phyloP scores from a whole-genome alignment of 2,888 invertebrate genomes.

The Yponomeuta evonymella region DNA sequence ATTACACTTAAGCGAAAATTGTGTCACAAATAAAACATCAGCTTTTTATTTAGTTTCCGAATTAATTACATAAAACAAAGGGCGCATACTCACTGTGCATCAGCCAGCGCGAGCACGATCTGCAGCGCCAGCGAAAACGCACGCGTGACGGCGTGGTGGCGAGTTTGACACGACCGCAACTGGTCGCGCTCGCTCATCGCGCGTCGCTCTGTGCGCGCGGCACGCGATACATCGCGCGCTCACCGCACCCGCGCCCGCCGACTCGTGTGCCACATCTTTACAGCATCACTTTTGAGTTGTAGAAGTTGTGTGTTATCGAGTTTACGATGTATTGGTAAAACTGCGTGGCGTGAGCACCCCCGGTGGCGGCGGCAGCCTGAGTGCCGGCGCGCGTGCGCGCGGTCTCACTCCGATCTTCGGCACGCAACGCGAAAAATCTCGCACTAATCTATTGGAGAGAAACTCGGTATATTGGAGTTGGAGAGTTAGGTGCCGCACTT shows the following conservation, averaged over 20 bases:
- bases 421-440: slow-evolving; percentile 7
- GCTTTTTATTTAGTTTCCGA: neutral
- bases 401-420: slow-evolving; percentile 30
- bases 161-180: slow-evolving; percentile 29
- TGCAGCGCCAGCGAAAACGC: slow-evolving; percentile 39
- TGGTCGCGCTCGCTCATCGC: slow-evolving; percentile 58
- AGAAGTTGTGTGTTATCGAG: slow-evolving; percentile 33
- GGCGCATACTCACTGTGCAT: slow-evolving; percentile 53
- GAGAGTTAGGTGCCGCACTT: neutral
- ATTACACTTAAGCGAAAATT: too few species aligned
- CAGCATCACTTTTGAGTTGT: neutral
- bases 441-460: slow-evolving; percentile 4
- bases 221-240: slow-evolving; percentile 38
- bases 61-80: neutral
- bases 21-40: too few species aligned
- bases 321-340: slow-evolving; percentile 33
- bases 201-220: slow-evolving; percentile 35
- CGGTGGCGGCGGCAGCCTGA: slow-evolving; percentile 50
- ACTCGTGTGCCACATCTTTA: slow-evolving; percentile 18
- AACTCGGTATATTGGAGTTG: neutral
- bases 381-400: slow-evolving; percentile 73
- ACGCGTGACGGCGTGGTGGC: slow-evolving; percentile 33
- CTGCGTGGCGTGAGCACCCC: slow-evolving; percentile 45
- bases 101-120: slow-evolving; percentile 40
- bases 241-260: slow-evolving; percentile 16